A percentile compares a stretch with the other conserved stretches of the same genome.
Evolutionary conservation across 2,888 invertebrate genomes (phyloP).

Genomic region (Habrosyne pyritoides): DNA sequence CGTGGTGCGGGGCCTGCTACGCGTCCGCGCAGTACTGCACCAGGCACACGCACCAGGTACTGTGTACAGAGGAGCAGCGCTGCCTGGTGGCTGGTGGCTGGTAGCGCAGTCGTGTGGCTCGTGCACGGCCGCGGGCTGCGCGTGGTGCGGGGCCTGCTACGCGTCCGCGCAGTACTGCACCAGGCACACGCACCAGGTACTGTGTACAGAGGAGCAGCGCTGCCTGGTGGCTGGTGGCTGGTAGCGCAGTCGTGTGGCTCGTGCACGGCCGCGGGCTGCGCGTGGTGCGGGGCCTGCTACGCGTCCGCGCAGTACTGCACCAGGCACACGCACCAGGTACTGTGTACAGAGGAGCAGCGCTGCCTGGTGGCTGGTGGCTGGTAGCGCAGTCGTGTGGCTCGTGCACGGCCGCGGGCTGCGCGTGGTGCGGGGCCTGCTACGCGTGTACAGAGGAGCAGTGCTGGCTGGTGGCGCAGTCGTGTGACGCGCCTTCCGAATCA

Average conservation of each 20-base stretch:
- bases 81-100: conserved; percentile 57
- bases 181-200: conserved; percentile 54
- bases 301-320: conserved; percentile 55
- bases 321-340: conserved; percentile 54
- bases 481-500: too few species aligned
- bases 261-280: conserved; percentile 70
- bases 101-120: conserved; percentile 64
- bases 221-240: conserved; percentile 57
- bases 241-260: conserved; percentile 64
- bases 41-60: conserved; percentile 54
- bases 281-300: conserved; percentile 73
- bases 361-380: conserved; percentile 57
- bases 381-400: conserved; percentile 64
- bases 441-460: conserved; percentile 22
- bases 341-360: conserved; percentile 40
- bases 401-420: conserved; percentile 70
- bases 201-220: conserved; percentile 40
- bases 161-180: conserved; percentile 55
- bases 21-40: conserved; percentile 55
- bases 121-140: conserved; percentile 70
- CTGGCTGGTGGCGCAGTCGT: too few species aligned
- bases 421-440: conserved; percentile 73
- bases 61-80: conserved; percentile 40
- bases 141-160: conserved; percentile 73
- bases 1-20: conserved; percentile 73